Evolutionary conservation across 2,797 vertebrate species (phyloP).

Genomic region (Gouania willdenowi): DNA sequence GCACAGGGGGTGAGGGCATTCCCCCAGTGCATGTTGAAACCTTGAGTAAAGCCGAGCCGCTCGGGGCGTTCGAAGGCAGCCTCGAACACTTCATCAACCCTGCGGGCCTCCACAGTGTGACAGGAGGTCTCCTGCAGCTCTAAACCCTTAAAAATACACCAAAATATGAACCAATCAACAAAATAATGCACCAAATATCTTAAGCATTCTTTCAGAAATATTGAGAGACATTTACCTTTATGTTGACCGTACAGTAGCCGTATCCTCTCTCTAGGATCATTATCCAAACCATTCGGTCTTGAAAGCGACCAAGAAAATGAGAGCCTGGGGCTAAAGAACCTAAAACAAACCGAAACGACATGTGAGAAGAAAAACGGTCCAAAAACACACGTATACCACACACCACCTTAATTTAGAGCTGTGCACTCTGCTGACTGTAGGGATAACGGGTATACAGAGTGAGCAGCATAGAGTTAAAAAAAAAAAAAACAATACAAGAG

Average conservation of each 20-base stretch:
- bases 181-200: too few relatives aligned
- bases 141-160: conserved; percentile 84
- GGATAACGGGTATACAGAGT: conserved; percentile 23
- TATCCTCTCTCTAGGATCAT: conserved; percentile 92
- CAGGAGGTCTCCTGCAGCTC: conserved; percentile 98
- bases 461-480: conserved; percentile 28
- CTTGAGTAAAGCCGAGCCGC: conserved; percentile 65
- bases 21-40: conserved; percentile 87
- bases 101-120: conserved; percentile 91
- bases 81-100: conserved; percentile 94
- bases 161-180: too few relatives aligned
- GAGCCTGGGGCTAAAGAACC: conserved; percentile 88
- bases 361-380: conserved; percentile 11
- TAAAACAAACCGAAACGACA: too few relatives aligned
- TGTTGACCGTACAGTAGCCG: conserved; percentile 90
- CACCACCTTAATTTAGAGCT: conserved; percentile 38
- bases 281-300: conserved; percentile 95
- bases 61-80: conserved; percentile 86
- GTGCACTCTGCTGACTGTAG: conserved; percentile 24
- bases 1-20: conserved; percentile 89
- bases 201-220: too few relatives aligned
- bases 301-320: conserved; percentile 94
- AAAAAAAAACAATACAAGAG: conserved; percentile 33
- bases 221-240: conserved; percentile 94
- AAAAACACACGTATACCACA: too few relatives aligned